phyloP scores from a whole-genome alignment of 1,140 invertebrate genomes.

The Pinna nobilis region DNA sequence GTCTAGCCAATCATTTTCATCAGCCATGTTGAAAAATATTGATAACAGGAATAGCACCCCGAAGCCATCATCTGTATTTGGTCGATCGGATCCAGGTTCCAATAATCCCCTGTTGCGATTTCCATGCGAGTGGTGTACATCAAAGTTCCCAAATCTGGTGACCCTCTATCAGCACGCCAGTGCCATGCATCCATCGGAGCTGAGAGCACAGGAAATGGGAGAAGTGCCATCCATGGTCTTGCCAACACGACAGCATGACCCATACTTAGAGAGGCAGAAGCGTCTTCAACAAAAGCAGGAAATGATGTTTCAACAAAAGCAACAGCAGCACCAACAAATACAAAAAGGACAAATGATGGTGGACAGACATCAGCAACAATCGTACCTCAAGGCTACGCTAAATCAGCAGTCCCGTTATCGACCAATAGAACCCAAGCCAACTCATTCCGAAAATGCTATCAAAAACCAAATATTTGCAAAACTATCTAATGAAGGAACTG shows the following conservation, averaged over 20 bases:
- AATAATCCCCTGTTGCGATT: slow-evolving; percentile 21
- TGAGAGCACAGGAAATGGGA: slow-evolving; percentile 59
- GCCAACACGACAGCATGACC: slow-evolving; percentile 26
- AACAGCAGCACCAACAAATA: slow-evolving; percentile 31
- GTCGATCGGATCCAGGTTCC: background rate
- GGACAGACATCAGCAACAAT: background rate
- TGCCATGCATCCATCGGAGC: slow-evolving; percentile 58
- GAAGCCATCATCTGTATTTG: slow-evolving; percentile 16
- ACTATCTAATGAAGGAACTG: background rate
- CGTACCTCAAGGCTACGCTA: slow-evolving; percentile 9
- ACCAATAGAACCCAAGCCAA: slow-evolving; percentile 41
- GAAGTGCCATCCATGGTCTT: slow-evolving; percentile 36
- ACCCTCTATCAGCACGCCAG: slow-evolving; percentile 65
- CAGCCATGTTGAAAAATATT: background rate
- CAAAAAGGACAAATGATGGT: background rate
- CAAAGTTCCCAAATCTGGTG: slow-evolving; percentile 60
- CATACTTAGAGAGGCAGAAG: slow-evolving; percentile 34
- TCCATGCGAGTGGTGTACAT: slow-evolving; percentile 69
- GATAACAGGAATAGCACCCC: background rate
- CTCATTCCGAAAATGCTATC: background rate
- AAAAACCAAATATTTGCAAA: background rate
- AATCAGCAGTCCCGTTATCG: slow-evolving; percentile 23
- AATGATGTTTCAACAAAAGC: slow-evolving; percentile 35
- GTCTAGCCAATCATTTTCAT: slow-evolving; percentile 11
- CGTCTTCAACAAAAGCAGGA: slow-evolving; percentile 17